Base-by-base conservation (phyloP, 2,113 vertebrate species). In the Otolemur garnettii region DNA sequence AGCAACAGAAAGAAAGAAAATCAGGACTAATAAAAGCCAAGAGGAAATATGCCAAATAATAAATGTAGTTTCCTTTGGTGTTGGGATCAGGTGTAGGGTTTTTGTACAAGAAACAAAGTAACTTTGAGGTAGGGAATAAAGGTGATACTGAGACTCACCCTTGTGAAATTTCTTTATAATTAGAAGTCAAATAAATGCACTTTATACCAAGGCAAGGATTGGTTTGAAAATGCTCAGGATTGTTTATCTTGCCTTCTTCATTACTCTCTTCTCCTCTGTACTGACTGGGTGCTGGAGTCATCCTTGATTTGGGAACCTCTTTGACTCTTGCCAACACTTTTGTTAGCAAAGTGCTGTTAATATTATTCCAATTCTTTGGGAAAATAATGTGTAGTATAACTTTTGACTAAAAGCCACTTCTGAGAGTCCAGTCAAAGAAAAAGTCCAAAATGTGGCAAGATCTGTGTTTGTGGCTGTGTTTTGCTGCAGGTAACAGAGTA, bases 21-120 rank as follows among this genome's bases (percentile, higher is more conserved):
- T 91, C 5, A 30, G 12, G 12, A 57, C 33, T 89, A 90, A 90
- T 93, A 83, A 87, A 91, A 92, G 69, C 12, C 9, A 59, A 85
- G 72, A 81, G n/a, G 79, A 90, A 90, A 86, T 82, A 57, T 57
- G 10, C 59, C 42, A 91, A 42, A 78, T 86, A 82, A 60, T 88
- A 80, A 57, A 60, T 18, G 12, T 22, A 18, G 4, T 82, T 85
- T 89, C 77, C 74, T 94, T 77, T 18, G n/a, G 22, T 90, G 21
- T 59, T 87, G 45, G 62, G 28, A 60, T 96, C 35, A 35, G 71
- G 19, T 59, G 38, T 72, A 50, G 4, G 15, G 19, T 75, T 42
- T 57, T 93, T 92, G 9, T 82, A 1, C 93, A 60, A 90, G 57
- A 79, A 82, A 66, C 24, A 66, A 57, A 80, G 30, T 77, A 83